These are phyloP conservation scores for Sinocyclocheilus maitianheensis DNA, from an alignment of 2,113 vertebrate genomes.

Conservation along the genomic window DNA sequence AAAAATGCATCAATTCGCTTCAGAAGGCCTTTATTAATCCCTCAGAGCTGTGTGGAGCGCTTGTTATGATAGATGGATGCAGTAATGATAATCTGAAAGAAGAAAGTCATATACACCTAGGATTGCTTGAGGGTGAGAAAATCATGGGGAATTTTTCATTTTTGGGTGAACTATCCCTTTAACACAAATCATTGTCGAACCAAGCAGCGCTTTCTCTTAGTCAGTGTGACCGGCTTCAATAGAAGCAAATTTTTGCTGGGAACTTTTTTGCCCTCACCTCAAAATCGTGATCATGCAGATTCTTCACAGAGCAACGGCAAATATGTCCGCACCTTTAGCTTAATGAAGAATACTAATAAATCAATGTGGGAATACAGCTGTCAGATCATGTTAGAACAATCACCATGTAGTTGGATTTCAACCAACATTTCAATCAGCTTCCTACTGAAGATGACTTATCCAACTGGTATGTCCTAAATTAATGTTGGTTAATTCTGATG, in stretches of 20 bases:
- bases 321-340: neutral
- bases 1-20: neutral
- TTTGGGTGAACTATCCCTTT: too few species aligned
- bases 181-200: too few species aligned
- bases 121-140: neutral
- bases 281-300: neutral
- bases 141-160: neutral
- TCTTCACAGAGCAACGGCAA: neutral
- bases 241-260: neutral
- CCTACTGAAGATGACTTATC: neutral
- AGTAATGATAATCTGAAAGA: neutral
- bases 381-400: neutral
- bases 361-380: neutral
- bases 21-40: neutral
- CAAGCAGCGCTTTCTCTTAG: too few species aligned
- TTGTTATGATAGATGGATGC: neutral
- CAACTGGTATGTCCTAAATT: neutral
- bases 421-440: neutral
- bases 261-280: neutral
- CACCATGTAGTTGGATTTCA: neutral
- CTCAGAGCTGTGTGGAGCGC: neutral
- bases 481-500: neutral
- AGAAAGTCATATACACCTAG: neutral
- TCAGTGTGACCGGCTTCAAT: neutral
- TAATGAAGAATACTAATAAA: neutral